phyloP scores from a whole-genome alignment of 2,113 vertebrate species.

The Megalops atlanticus region DNA sequence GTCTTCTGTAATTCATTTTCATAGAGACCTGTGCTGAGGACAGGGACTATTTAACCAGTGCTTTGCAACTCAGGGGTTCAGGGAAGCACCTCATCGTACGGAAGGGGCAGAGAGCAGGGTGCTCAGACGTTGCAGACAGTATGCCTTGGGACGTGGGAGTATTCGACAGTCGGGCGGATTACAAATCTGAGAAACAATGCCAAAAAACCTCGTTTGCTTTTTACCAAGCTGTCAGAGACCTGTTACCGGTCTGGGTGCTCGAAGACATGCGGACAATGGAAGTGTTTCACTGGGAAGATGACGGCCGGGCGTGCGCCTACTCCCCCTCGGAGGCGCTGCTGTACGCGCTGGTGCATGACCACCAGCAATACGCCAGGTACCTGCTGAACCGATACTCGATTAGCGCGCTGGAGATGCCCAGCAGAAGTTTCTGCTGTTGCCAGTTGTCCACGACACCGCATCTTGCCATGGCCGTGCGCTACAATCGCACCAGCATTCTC shows the following conservation, averaged over 20 bases:
- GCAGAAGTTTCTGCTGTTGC: conserved; percentile 84
- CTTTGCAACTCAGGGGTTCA: no score
- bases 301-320: conserved; percentile 80
- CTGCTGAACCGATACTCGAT: conserved; percentile 77
- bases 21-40: no score
- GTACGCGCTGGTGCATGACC: conserved; percentile 91
- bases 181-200: conserved; percentile 84
- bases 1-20: no score
- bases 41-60: no score
- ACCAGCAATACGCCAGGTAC: conserved; percentile 84
- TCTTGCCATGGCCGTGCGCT: conserved; percentile 85
- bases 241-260: conserved; percentile 85
- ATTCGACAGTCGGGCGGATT: conserved; percentile 54
- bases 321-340: conserved; percentile 87
- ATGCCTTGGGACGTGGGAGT: conserved; percentile 76
- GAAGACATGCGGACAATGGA: conserved; percentile 93
- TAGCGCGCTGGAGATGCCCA: conserved; percentile 73
- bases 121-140: conserved; percentile 15
- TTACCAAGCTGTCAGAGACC: conserved; percentile 88
- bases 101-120: no score
- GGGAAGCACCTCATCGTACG: no score
- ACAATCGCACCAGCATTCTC: conserved; percentile 80
- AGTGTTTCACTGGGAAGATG: conserved; percentile 90
- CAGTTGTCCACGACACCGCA: conserved; percentile 70
- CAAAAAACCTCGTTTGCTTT: conserved; percentile 88